These are phyloP conservation scores for Scylla paramamosain DNA, from an alignment of 1,140 invertebrate species.

Conservation along the genomic window DNA sequence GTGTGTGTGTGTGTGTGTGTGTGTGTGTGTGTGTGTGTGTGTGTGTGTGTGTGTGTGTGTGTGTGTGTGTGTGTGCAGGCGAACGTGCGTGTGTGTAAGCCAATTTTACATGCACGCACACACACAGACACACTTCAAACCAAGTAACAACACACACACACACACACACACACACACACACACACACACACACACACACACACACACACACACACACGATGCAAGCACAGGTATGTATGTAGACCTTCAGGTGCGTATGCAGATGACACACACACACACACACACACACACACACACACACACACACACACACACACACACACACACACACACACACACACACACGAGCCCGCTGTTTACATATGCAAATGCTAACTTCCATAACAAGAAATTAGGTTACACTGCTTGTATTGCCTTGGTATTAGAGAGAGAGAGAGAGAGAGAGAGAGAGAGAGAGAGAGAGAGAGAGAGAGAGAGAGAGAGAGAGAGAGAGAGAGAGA, in stretches of 20 bases:
- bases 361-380: not conserved
- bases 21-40: no score
- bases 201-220: slow-evolving; percentile 7
- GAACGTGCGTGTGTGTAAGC: no score
- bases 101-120: not conserved
- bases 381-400: slow-evolving; percentile 15
- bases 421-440: no score
- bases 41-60: no score
- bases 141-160: not conserved
- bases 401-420: not conserved
- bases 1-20: no score
- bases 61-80: no score
- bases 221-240: no score
- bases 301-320: not conserved
- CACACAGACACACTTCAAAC: not conserved
- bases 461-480: slow-evolving; percentile 21
- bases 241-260: not conserved
- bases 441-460: not conserved
- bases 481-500: slow-evolving; percentile 21
- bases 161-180: not conserved
- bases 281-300: not conserved
- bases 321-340: slow-evolving; percentile 11
- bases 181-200: slow-evolving; percentile 20
- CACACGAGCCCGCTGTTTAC: not conserved
- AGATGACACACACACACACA: not conserved